A percentile compares a stretch with the other conserved stretches of the same genome.
Evolutionary conservation across 2,888 invertebrate genomes (phyloP).

Genomic region (Dermolepida albohirtum): DNA sequence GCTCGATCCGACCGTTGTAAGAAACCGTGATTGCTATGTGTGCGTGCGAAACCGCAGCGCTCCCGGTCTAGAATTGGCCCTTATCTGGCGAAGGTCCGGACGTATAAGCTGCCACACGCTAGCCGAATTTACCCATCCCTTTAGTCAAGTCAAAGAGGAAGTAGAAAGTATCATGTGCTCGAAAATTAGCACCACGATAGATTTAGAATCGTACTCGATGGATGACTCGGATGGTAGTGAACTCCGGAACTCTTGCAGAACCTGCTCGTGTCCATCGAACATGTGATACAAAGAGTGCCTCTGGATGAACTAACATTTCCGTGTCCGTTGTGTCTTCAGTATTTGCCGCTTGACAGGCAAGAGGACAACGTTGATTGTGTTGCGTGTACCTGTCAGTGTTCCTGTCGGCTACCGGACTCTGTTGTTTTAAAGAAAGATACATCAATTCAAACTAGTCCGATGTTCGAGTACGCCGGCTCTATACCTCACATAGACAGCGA

Average conservation of each 20-base stretch:
- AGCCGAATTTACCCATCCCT: slow-evolving; percentile 57
- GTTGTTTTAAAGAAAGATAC: slow-evolving; percentile 63
- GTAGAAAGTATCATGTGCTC: slow-evolving; percentile 60
- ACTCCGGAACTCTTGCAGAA: slow-evolving; percentile 74
- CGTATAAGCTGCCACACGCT: slow-evolving; percentile 59
- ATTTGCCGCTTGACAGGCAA: slow-evolving; percentile 62
- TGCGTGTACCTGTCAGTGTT: slow-evolving; percentile 63
- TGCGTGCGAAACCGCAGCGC: slow-evolving; percentile 66
- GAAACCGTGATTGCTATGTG: slow-evolving; percentile 75
- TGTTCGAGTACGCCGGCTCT: slow-evolving; percentile 75
- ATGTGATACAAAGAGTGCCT: slow-evolving; percentile 75
- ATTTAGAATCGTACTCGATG: slow-evolving; percentile 59
- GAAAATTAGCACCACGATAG: slow-evolving; percentile 57
- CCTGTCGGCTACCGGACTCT: slow-evolving; percentile 57
- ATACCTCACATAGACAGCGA: slow-evolving; percentile 82
- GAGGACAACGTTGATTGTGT: slow-evolving; percentile 55
- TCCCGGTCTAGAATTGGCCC: slow-evolving; percentile 58
- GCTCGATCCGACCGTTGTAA: slow-evolving; percentile 71
- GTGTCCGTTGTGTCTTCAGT: slow-evolving; percentile 67
- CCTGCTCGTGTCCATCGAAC: slow-evolving; percentile 76
- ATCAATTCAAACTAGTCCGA: slow-evolving; percentile 67
- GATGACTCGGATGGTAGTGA: slow-evolving; percentile 65
- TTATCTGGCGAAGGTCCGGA: slow-evolving; percentile 60
- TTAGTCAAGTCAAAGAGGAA: slow-evolving; percentile 42
- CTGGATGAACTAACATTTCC: slow-evolving; percentile 76